These are phyloP conservation scores for Eilema depressum DNA, from an alignment of 2,888 invertebrate species.

Conservation along the genomic window DNA sequence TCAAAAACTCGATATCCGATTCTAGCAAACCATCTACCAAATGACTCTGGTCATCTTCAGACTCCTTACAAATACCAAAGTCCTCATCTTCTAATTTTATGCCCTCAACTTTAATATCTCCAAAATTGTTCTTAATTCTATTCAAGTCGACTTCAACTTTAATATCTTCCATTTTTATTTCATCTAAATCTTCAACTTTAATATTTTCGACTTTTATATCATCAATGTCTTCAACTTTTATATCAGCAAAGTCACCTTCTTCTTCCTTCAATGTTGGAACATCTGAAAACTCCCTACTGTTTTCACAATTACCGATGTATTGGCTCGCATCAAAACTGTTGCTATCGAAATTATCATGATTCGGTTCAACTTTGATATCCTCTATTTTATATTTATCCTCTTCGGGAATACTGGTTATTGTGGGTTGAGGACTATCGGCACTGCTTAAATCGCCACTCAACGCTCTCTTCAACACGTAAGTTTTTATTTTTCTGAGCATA, in stretches of 20 bases:
- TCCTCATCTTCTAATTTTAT: slow-evolving; percentile 81
- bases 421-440: slow-evolving; percentile 76
- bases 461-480: slow-evolving; percentile 85
- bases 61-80: slow-evolving; percentile 75
- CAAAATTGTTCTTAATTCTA: slow-evolving; percentile 75
- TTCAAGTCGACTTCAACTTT: slow-evolving; percentile 77
- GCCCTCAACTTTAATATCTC: slow-evolving; percentile 78
- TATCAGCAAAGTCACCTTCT: slow-evolving; percentile 79
- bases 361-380: slow-evolving; percentile 76
- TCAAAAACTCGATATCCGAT: slow-evolving; percentile 84
- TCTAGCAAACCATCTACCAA: slow-evolving; percentile 81
- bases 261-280: slow-evolving; percentile 77
- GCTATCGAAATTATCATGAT: slow-evolving; percentile 72
- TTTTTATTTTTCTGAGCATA: slow-evolving; percentile 91
- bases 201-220: slow-evolving; percentile 81
- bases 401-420: slow-evolving; percentile 69
- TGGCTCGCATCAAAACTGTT: slow-evolving; percentile 77
- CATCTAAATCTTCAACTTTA: slow-evolving; percentile 78
- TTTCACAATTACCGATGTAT: slow-evolving; percentile 72
- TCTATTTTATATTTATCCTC: slow-evolving; percentile 73
- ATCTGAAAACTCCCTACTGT: slow-evolving; percentile 74
- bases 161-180: slow-evolving; percentile 77
- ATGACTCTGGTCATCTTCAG: slow-evolving; percentile 74
- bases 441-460: slow-evolving; percentile 70
- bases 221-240: slow-evolving; percentile 82